Base-by-base conservation (phyloP, 2,113 vertebrate species). In the Carassius gibelio region DNA sequence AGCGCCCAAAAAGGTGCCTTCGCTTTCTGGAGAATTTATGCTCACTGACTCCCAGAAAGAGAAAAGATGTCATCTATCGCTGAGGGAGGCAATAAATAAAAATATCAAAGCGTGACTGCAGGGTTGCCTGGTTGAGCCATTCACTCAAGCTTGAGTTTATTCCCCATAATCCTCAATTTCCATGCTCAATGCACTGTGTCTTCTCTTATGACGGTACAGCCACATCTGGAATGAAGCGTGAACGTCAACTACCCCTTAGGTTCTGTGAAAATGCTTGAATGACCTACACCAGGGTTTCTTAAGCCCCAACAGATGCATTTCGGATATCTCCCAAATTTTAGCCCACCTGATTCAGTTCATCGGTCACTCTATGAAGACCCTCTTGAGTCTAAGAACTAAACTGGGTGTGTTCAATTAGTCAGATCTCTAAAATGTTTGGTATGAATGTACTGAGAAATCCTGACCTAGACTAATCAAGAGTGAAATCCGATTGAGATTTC, bases 41-140 rank as follows among this genome's bases (percentile, higher is more conserved):
- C 62, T 64, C 23, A 59, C 57, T 79, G 66, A 48, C 83, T 62
- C 80, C 80, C 50, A 79, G 52, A 80, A 81, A 36, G 26, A 72
- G 68, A 71, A 30, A 7, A 50, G 66, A n/a, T 80, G 69, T 75
- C 52, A 74, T 87, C 62, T 30, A 87, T 87, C 76, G 62, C 69
- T 38, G 72, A 57, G 74, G 71, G 78, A 78, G 57, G 66, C 82
- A 42, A 78, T 88, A 86, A 84, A 87, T 87, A 82, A 82, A 86
- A 84, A 75, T 9, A 86, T 86, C 82, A 66, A 74, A 48, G 23
- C 62, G 30, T 66, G 77, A 66, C 61, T 3, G 38, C 3, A 19
- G 30, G 45, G 75, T 62, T 64, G 71, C 36, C 23, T 64, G 9
- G 80, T 61, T 57, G 30, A 86, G 48, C 62, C 55, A 48, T 15